Conservation (phyloP, 2,113 vertebrate genomes). For the Kryptolebias marmoratus region DNA sequence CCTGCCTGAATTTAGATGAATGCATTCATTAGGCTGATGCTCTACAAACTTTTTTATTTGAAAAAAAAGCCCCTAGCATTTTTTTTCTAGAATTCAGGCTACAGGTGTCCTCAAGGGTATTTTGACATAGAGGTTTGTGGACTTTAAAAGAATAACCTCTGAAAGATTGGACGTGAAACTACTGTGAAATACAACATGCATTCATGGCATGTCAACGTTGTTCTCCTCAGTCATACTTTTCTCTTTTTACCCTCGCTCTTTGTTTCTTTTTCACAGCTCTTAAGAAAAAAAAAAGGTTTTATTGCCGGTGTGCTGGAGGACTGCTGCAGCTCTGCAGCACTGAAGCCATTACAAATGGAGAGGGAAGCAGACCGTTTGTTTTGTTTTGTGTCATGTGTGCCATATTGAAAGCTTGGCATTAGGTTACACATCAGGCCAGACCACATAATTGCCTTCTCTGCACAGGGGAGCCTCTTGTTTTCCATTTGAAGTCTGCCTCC, state of each 20-base stretch:
- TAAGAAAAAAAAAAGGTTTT: constrained; percentile 1
- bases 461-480: constrained; percentile 65
- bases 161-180: constrained; percentile 47
- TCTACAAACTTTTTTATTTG: constrained; percentile 16
- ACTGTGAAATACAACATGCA: constrained; percentile 24
- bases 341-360: constrained; percentile 36
- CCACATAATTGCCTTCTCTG: constrained; percentile 65
- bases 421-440: constrained; percentile 59
- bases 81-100: constrained; percentile 7
- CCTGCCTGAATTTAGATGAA: constrained; percentile 24
- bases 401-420: constrained; percentile 57
- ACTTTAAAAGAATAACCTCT: constrained; percentile 35
- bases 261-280: constrained; percentile 11
- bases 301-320: constrained; percentile 41
- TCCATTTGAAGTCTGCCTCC: constrained; percentile 65
- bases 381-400: constrained; percentile 21
- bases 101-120: constrained; percentile 11
- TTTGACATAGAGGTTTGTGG: constrained; percentile 9
- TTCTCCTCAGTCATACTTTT: constrained; percentile 10
- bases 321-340: constrained; percentile 36
- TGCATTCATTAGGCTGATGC: constrained; percentile 44
- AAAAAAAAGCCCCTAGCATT: constrained; percentile 9
- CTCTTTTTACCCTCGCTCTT: constrained; percentile 12
- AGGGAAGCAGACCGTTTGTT: constrained; percentile 35
- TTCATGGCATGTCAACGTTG: constrained; percentile 28